Conservation (phyloP, 1,140 invertebrate species). For the Liolophura sinensis region DNA sequence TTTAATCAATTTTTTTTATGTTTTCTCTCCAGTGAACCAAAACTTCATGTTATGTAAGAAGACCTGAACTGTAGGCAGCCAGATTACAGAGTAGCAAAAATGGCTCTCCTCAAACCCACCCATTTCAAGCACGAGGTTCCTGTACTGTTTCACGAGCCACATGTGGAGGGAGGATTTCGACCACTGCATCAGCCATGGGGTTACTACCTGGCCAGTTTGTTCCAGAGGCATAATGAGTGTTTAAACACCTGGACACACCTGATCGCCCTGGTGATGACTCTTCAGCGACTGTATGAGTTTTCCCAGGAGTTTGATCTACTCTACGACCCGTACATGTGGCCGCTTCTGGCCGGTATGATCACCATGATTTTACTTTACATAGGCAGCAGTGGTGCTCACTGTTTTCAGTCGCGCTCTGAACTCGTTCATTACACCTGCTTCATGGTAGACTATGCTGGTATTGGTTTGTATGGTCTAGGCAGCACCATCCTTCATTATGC, state of each 20-base stretch:
- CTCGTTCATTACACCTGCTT: constrained; percentile 53
- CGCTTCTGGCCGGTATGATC: constrained; percentile 41
- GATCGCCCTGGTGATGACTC: constrained; percentile 39
- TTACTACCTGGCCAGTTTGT: constrained; percentile 52
- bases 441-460: constrained; percentile 56
- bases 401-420: constrained; percentile 51
- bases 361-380: constrained; percentile 49
- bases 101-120: constrained; percentile 18
- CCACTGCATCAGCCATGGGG: constrained; percentile 51
- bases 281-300: constrained; percentile 28
- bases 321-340: constrained; percentile 53
- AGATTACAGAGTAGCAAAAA: too few species aligned
- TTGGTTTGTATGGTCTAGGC: constrained; percentile 54
- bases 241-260: constrained; percentile 58
- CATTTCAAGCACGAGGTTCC: constrained; percentile 41
- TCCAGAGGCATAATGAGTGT: constrained; percentile 57
- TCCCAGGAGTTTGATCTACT: constrained; percentile 42
- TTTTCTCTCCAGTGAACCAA: too few species aligned
- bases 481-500: constrained; percentile 51
- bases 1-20: too few species aligned
- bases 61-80: too few species aligned
- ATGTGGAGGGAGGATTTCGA: constrained; percentile 55
- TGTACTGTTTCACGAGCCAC: constrained; percentile 51
- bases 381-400: constrained; percentile 50
- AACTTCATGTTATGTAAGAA: too few species aligned